These are phyloP conservation scores for Marmota monax DNA, from an alignment of 2,113 vertebrate species.

Conservation along the genomic window DNA sequence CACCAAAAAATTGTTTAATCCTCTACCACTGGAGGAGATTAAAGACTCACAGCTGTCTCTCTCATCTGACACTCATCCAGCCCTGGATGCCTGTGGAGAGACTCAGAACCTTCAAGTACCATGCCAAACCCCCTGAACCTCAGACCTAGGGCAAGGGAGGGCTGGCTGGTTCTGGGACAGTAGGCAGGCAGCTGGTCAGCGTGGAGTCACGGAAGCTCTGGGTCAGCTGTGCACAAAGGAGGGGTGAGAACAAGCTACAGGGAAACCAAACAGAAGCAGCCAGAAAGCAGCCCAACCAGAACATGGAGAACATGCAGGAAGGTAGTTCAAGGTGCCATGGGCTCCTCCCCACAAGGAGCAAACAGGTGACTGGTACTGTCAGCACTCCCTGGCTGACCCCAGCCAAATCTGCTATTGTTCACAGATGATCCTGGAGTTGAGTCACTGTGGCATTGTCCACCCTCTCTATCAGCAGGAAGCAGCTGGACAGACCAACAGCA, in stretches of 20 bases:
- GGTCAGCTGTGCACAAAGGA: background rate
- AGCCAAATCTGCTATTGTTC: constrained; percentile 52
- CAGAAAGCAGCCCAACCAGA: background rate
- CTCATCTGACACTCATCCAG: constrained; percentile 57
- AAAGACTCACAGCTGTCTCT: constrained; percentile 70
- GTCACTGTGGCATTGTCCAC: constrained; percentile 73
- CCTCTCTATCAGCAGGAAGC: constrained; percentile 79
- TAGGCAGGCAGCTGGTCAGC: constrained; percentile 45
- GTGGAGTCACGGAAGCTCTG: background rate
- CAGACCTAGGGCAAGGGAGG: constrained; percentile 39
- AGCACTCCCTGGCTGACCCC: background rate
- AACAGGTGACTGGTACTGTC: background rate
- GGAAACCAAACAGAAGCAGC: background rate
- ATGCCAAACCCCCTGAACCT: constrained; percentile 64
- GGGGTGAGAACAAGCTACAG: background rate
- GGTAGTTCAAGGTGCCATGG: background rate
- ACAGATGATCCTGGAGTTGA: background rate
- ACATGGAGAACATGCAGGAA: background rate
- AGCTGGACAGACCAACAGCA: constrained; percentile 59
- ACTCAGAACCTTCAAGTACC: constrained; percentile 5
- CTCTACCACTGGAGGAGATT: constrained; percentile 68
- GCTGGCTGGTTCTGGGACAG: constrained; percentile 11
- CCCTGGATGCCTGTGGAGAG: constrained; percentile 53
- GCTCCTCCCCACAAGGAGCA: background rate
- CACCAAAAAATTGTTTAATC: constrained; percentile 80